Base-by-base conservation (phyloP, 2,888 invertebrate genomes). In the Argyresthia albistria region DNA sequence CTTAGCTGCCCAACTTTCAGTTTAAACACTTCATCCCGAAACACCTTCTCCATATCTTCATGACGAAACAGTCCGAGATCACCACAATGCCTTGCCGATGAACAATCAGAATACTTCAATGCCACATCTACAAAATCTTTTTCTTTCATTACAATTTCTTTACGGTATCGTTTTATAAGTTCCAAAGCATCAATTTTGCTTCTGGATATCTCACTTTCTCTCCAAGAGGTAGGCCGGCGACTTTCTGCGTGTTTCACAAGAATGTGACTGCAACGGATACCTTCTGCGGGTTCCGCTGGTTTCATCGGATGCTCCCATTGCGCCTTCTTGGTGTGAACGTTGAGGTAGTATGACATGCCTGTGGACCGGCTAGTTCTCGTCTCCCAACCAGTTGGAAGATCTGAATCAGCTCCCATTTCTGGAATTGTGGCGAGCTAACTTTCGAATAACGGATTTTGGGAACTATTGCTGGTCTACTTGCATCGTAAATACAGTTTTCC, bases 41-140 rank as follows among this genome's bases (percentile, higher is more conserved):
- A 99, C 0, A 97, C 94, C 65, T 96, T 95, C 78, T 99, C 98
- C 98, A 99, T 98, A 57, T 96, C 93, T 0, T 97, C 89, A 57
- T 93, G 90, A 45, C 92, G 93, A 80, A 99, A 98, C 35, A 92
- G 91, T 7, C 98, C 98, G 53, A 98, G 89, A 74, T 98, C 97
- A 0, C 98, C 98, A 43, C 95, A 96, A 25, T 94, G 90, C 65
- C 94, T 95, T 1, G 98, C 98, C 0, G 97, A 97, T 61, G 96
- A 96, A 73, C 98, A 98, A 74, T 98, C 98, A 16, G 97, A 97
- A 77, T 91, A 95, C 72, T 94, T 90, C 39, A 91, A 90, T 1
- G 98, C 97, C 46, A 98, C 76, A 56, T 96, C 95, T 47, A 92
- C 93, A 74, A 98, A 95, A 11, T 92, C 92, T 0, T 90, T 89